Base-by-base conservation (phyloP, 1,140 invertebrate genomes). In the Brachionus rubens region DNA sequence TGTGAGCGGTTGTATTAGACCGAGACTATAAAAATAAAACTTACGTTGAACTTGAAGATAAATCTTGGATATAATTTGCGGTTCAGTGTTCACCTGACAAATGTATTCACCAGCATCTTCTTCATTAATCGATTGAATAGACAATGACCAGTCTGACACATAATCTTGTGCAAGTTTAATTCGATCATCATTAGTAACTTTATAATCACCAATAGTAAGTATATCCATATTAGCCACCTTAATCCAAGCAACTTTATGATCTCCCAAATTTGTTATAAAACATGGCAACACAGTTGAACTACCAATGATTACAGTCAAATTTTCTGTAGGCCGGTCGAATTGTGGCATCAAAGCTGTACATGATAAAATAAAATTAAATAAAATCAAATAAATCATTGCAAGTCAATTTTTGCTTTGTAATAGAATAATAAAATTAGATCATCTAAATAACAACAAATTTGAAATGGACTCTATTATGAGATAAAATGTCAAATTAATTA, bases 231-330 rank as follows among this genome's bases (percentile, higher is more conserved):
- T 72, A 24, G 68, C 26, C 3, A 72, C 68, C 50, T 72, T 72
- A 3, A 72, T 50, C 68, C 68, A 72, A 21, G 68, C 68, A 0
- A 72, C 68, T 89, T 93, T 92, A 83, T 92, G 94, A 78, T 89
- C 89, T 79, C 90, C 89, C 28, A 97, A 88, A 85, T 93, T 92
- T 82, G 95, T 91, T 26, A 96, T 92, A 72, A 96, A 91, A 82
- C 94, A 97, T n/a, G 92, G 91, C 36, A 97, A 87, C 1, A 94
- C 85, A 12, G 92, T 93, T 82, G 94, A 92, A 56, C 91, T 88
- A 9, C 92, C 92, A 12, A 92, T 89, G 24, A 91, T 91, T 5
- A 94, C 92, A 5, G 93, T 96, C 40, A 96, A 91, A 85, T 96
- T 96, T 30, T 91, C 90, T 79, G 95, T 92, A 24, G 91, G 90